Percentiles rank a stretch among this genome's conserved stretches.
phyloP scores from a whole-genome alignment of 2,797 vertebrate genomes.

The Trichosurus vulpecula region DNA sequence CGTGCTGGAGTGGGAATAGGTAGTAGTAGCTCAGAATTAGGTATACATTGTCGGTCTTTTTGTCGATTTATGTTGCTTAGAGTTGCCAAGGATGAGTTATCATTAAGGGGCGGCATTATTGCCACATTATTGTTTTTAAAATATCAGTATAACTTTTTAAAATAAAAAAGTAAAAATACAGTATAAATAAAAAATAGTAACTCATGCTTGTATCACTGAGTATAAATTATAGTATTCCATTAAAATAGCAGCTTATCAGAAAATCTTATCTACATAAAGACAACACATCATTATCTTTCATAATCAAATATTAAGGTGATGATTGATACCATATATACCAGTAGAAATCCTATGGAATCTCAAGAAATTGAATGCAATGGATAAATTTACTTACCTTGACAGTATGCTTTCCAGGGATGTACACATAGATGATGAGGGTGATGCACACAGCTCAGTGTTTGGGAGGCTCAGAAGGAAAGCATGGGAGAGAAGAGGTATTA shows the following conservation, averaged over 20 bases:
- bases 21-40: neutral
- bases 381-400: no score
- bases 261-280: slow-evolving; percentile 29
- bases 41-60: neutral
- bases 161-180: neutral
- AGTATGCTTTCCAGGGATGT: no score
- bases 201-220: neutral
- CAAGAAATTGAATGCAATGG: no score
- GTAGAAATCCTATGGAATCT: neutral
- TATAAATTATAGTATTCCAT: slow-evolving; percentile 44
- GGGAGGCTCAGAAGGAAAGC: no score
- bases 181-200: neutral
- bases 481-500: no score
- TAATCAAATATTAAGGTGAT: slow-evolving; percentile 48
- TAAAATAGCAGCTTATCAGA: slow-evolving; percentile 39
- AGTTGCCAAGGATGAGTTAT: neutral
- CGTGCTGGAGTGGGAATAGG: neutral
- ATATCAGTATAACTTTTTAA: neutral
- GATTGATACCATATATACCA: slow-evolving; percentile 30
- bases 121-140: no score
- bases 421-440: no score
- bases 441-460: no score
- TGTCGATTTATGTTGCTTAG: neutral
- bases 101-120: neutral
- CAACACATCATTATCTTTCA: slow-evolving; percentile 43